Conservation (phyloP, 2,113 vertebrate species). For the Lepisosteus oculatus region DNA sequence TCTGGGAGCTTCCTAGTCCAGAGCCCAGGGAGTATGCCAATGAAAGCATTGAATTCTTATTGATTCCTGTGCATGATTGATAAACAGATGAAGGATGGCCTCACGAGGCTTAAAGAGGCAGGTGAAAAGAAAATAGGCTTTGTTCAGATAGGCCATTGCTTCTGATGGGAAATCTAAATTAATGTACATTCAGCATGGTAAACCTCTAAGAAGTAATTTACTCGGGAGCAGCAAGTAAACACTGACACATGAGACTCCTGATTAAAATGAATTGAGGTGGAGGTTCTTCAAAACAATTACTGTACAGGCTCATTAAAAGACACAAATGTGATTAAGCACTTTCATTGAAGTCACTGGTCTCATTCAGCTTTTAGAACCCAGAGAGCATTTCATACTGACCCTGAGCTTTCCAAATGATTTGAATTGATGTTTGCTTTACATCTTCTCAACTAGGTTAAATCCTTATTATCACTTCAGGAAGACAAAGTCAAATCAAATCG, state of each 20-base stretch:
- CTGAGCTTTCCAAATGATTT: conserved; percentile 14
- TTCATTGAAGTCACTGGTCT: not conserved
- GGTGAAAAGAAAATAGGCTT: conserved; percentile 3
- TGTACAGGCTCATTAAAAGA: not conserved
- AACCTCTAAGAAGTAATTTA: not conserved
- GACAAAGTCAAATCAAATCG: conserved; percentile 1
- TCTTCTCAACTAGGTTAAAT: conserved; percentile 20
- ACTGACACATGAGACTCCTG: not conserved
- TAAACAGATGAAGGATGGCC: conserved; percentile 25
- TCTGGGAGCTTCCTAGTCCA: conserved; percentile 16
- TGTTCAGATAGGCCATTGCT: not conserved
- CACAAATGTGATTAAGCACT: conserved; percentile 15
- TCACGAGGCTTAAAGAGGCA: conserved; percentile 27
- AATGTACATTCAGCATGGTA: conserved; percentile 1
- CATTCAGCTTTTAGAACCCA: not conserved
- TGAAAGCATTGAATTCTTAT: conserved; percentile 11
- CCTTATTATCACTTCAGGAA: conserved; percentile 18
- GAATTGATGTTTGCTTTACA: conserved; percentile 10
- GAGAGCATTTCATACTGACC: not conserved
- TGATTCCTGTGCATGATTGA: conserved; percentile 26
- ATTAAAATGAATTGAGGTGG: not conserved
- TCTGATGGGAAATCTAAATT: not conserved
- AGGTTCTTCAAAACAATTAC: conserved; percentile 9
- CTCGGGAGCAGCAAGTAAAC: not conserved
- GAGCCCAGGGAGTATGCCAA: conserved; percentile 3